Conservation (phyloP, 2,797 vertebrate genomes). For the Sternotherus odoratus region DNA sequence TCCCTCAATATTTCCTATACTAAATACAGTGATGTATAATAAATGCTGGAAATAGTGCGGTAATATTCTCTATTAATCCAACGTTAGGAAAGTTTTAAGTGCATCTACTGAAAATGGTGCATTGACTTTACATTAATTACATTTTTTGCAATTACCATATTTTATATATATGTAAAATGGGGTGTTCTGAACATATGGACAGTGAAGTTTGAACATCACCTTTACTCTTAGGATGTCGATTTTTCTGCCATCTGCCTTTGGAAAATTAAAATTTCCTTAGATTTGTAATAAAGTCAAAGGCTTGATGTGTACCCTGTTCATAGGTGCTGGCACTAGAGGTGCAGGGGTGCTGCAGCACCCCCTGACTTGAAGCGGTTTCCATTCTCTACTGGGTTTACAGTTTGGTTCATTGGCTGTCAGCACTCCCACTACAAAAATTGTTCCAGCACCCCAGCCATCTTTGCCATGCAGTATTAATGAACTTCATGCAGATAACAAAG, state of each 20-base stretch:
- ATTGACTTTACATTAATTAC: not conserved
- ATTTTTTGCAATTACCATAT: not conserved
- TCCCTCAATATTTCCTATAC: not conserved
- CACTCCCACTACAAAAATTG: too few relatives aligned
- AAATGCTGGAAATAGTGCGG: not conserved
- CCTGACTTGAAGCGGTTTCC: too few relatives aligned
- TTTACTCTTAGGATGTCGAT: not conserved
- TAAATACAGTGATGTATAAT: rapidly evolving
- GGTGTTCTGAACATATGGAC: not conserved
- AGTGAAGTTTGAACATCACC: not conserved
- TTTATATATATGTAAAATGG: too few relatives aligned
- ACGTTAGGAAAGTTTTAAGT: not conserved
- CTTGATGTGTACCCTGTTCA: not conserved
- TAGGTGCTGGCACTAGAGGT: too few relatives aligned
- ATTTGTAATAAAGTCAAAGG: not conserved
- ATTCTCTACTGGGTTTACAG: too few relatives aligned
- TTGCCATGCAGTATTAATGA: constrained; percentile 39
- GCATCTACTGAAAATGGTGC: not conserved
- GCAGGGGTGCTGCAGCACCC: too few relatives aligned
- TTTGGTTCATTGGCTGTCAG: too few relatives aligned
- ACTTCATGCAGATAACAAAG: constrained; percentile 21
- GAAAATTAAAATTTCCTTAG: constrained; percentile 9
- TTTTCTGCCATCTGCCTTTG: not conserved
- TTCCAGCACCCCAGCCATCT: not conserved
- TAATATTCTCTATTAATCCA: rapidly evolving